Evolutionary conservation across 2,113 vertebrate species (phyloP).

Genomic region (Onychostoma macrolepis): DNA sequence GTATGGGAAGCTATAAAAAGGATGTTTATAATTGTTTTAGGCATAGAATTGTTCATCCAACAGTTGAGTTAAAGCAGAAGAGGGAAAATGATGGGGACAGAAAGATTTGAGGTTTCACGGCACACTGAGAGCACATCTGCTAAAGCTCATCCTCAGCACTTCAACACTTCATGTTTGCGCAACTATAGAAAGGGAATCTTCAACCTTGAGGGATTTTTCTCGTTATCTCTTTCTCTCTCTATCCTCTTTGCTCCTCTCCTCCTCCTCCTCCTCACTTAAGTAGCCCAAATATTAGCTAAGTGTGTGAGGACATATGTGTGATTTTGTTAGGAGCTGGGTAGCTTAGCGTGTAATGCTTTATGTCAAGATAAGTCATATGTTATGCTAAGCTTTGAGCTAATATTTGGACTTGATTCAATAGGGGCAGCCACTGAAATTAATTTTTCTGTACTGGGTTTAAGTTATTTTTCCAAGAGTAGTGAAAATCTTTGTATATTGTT

Average conservation of each 20-base stretch:
- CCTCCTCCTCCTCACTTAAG: conserved; percentile 13
- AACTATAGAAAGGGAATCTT: conserved; percentile 50
- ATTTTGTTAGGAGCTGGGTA: conserved; percentile 46
- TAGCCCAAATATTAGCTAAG: conserved; percentile 40
- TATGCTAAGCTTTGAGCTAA: conserved; percentile 42
- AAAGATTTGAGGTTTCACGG: background rate
- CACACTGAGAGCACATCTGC: conserved; percentile 66
- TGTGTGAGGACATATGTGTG: conserved; percentile 33
- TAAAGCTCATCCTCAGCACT: conserved; percentile 69
- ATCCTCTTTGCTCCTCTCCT: conserved; percentile 5
- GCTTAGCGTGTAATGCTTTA: conserved; percentile 14
- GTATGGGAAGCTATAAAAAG: conserved; percentile 6
- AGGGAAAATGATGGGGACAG: conserved; percentile 26
- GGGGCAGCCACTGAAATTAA: conserved; percentile 40
- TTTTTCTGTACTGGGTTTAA: conserved; percentile 35
- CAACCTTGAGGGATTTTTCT: conserved; percentile 38
- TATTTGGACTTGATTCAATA: conserved; percentile 23
- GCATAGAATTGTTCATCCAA: conserved; percentile 26
- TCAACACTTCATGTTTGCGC: conserved; percentile 58
- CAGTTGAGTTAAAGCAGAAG: conserved; percentile 43
- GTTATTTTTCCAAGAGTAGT: conserved; percentile 51
- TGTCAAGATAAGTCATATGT: conserved; percentile 42
- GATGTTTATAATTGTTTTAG: conserved; percentile 22
- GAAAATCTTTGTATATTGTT: conserved; percentile 44
- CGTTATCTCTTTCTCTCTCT: conserved; percentile 29